Conservation (phyloP, 1,140 invertebrate species). For the Chironomus tepperi region DNA sequence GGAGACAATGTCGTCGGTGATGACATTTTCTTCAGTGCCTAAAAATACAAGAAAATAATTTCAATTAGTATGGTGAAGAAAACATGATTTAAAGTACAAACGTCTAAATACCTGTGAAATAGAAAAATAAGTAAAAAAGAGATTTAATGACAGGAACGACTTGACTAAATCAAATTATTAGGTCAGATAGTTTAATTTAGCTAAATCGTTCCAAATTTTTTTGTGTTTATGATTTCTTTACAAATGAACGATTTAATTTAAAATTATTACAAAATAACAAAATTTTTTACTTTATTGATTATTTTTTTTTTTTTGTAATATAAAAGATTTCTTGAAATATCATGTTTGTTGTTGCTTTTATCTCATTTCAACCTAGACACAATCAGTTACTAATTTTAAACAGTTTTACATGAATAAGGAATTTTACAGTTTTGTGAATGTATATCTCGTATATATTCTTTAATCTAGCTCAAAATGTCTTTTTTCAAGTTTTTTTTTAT, state of each 20-base stretch:
- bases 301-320: constrained; percentile 1
- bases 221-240: too few relatives aligned
- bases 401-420: neutral
- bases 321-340: constrained; percentile 14
- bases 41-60: constrained; percentile 1
- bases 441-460: neutral
- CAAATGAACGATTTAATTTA: neutral
- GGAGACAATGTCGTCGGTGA: too few relatives aligned
- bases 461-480: neutral
- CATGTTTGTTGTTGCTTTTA: neutral
- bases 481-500: neutral
- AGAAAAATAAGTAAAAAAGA: too few relatives aligned
- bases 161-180: neutral
- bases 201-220: too few relatives aligned
- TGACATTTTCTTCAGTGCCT: neutral
- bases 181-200: too few relatives aligned
- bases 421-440: neutral
- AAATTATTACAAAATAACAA: constrained; percentile 15
- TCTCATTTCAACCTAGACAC: constrained; percentile 3
- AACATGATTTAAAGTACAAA: neutral
- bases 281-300: neutral
- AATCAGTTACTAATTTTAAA: constrained; percentile 3
- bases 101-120: neutral
- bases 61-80: neutral
- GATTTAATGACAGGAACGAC: neutral